These are phyloP conservation scores for Bovichtus variegatus DNA, from an alignment of 2,797 vertebrate species.

Conservation along the genomic window DNA sequence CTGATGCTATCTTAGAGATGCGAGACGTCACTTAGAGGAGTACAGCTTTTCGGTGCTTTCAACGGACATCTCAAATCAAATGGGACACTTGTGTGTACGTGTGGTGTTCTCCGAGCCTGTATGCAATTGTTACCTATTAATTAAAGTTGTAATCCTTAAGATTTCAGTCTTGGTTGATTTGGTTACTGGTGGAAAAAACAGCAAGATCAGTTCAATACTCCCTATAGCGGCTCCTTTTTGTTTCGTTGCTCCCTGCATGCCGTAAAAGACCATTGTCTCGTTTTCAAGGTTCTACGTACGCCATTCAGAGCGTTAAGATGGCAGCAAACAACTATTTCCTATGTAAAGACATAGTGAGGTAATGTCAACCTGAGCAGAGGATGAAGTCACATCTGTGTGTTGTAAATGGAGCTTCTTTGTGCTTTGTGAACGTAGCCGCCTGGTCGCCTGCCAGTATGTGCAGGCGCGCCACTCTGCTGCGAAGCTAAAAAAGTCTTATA, in stretches of 20 bases:
- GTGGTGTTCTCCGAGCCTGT: not conserved
- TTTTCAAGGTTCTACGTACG: too few species aligned
- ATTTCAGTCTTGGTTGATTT: not conserved
- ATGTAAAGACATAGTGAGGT: too few species aligned
- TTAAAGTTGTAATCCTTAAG: not conserved
- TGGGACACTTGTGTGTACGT: not conserved
- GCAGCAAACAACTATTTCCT: too few species aligned
- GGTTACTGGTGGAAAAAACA: not conserved
- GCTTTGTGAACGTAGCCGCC: too few species aligned
- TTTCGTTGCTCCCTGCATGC: not conserved
- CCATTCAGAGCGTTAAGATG: too few species aligned
- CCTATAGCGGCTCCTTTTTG: not conserved
- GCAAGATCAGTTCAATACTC: not conserved
- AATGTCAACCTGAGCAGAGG: too few species aligned
- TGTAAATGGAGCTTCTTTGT: too few species aligned
- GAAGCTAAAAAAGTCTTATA: not conserved
- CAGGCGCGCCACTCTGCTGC: too few species aligned
- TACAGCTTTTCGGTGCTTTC: slow-evolving; percentile 23
- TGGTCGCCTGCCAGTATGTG: too few species aligned
- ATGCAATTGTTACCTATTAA: not conserved
- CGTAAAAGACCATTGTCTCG: not conserved
- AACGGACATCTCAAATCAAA: slow-evolving; percentile 24
- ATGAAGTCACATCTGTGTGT: too few species aligned
- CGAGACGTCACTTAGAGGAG: slow-evolving; percentile 31
- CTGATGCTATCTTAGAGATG: slow-evolving; percentile 31